Conservation (phyloP, 2,797 vertebrate species). For the Tiaroga cobitis region DNA sequence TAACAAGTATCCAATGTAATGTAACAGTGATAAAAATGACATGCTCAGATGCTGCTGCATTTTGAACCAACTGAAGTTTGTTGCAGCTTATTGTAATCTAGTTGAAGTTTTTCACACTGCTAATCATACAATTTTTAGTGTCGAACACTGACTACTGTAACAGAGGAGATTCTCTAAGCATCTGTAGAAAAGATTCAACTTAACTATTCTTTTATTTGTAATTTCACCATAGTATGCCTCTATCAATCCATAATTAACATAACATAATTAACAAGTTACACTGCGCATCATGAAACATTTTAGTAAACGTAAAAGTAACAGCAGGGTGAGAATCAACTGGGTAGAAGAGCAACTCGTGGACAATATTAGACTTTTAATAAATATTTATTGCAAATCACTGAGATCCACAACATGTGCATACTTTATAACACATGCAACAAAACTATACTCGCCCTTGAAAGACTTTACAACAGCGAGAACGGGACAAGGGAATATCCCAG, state of each 20-base stretch:
- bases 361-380: slow-evolving; percentile 22
- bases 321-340: background rate
- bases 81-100: background rate
- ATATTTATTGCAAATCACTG: slow-evolving; percentile 40
- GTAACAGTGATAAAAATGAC: background rate
- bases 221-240: background rate
- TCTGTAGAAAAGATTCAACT: background rate
- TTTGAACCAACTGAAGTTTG: background rate
- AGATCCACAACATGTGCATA: slow-evolving; percentile 39
- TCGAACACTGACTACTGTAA: background rate
- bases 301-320: background rate
- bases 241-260: background rate
- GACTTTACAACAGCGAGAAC: slow-evolving; percentile 11
- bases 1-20: background rate
- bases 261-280: no score
- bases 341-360: background rate
- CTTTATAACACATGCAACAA: slow-evolving; percentile 42
- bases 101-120: background rate
- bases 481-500: background rate
- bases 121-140: background rate
- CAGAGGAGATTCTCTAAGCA: background rate
- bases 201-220: background rate
- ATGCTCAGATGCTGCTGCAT: background rate
- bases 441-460: slow-evolving; percentile 6
- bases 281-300: background rate